These are phyloP conservation scores for Coregonus sp. DNA, from an alignment of 2,797 vertebrate species.

Conservation along the genomic window DNA sequence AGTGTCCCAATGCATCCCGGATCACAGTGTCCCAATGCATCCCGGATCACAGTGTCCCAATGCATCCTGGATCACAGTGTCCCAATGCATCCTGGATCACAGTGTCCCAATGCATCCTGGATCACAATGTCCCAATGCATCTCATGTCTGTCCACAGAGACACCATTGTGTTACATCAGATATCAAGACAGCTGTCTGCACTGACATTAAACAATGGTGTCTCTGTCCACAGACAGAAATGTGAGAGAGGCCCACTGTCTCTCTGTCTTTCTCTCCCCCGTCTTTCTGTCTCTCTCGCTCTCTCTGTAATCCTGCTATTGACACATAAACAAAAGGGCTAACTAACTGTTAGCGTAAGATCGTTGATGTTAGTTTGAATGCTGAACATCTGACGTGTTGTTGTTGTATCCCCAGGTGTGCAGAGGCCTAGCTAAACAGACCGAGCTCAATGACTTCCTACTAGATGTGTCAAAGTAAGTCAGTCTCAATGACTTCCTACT, in stretches of 20 bases:
- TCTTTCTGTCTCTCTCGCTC: no score
- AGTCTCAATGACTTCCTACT: no score
- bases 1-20: no score
- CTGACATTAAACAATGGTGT: neutral
- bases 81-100: no score
- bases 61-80: no score
- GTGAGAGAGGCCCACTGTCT: neutral
- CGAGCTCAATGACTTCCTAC: conserved; percentile 89
- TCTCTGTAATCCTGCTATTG: neutral
- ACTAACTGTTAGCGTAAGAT: neutral
- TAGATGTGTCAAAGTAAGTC: no score
- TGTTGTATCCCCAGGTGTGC: conserved; percentile 83
- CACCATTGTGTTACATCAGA: neutral
- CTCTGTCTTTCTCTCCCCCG: no score
- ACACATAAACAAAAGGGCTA: neutral
- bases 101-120: no score
- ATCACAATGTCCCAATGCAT: no score
- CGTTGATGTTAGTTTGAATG: neutral
- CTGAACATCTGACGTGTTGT: conserved; percentile 19
- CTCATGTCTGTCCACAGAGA: neutral
- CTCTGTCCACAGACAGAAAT: neutral
- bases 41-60: no score
- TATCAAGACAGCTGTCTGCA: neutral
- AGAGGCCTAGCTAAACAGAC: conserved; percentile 98
- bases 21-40: no score